A percentile compares a stretch with the other conserved stretches of the same genome.
These are phyloP conservation scores for Drosophila formosana DNA, from an alignment of 2,888 invertebrate species.

Conservation along the genomic window DNA sequence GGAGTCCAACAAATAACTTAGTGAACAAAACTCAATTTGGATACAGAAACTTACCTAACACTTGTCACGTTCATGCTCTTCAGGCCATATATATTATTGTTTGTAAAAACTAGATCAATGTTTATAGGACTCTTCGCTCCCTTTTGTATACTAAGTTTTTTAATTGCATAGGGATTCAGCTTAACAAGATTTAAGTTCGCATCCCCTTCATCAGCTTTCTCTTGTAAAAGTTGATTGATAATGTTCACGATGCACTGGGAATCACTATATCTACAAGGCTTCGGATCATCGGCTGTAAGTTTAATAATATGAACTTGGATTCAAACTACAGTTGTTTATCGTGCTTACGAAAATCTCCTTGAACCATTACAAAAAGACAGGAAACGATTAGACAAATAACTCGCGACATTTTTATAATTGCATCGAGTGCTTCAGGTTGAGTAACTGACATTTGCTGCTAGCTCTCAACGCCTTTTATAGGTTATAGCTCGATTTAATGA, in stretches of 20 bases:
- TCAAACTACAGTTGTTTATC: not conserved
- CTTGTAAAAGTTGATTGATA: conserved; percentile 41
- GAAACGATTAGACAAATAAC: not conserved
- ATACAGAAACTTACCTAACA: conserved; percentile 2
- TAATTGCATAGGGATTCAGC: not conserved
- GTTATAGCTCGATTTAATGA: not conserved
- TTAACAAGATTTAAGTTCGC: not conserved
- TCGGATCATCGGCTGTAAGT: conserved; percentile 56
- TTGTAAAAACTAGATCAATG: conserved; percentile 4
- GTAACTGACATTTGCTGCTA: not conserved
- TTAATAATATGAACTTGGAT: not conserved
- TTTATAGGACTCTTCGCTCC: conserved; percentile 4
- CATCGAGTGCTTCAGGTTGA: not conserved
- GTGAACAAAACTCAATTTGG: not conserved
- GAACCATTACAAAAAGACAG: not conserved
- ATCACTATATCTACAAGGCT: conserved; percentile 64
- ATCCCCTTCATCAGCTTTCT: conserved; percentile 14
- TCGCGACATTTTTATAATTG: conserved; percentile 9
- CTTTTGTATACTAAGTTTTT: not conserved
- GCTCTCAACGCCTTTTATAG: not conserved
- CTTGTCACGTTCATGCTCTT: not conserved
- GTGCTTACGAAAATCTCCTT: conserved; percentile 15
- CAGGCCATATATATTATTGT: conserved; percentile 3
- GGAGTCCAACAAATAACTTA: not conserved
- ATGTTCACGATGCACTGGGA: conserved; percentile 26